Conservation (phyloP, 2,888 invertebrate species). For the Plemyria rubiginata region DNA sequence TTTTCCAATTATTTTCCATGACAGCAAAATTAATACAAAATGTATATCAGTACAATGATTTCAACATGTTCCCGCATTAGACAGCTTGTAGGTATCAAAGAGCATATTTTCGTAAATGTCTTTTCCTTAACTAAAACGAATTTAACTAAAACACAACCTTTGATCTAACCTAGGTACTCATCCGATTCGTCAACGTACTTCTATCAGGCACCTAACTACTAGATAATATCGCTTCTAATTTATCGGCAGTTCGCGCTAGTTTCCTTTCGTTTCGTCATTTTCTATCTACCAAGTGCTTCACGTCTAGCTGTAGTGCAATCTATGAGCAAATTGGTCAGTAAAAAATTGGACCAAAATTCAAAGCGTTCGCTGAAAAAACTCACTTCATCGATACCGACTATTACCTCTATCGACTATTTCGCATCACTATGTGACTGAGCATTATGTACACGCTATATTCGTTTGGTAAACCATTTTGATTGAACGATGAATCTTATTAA, state of each 20-base stretch:
- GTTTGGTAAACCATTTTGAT: conserved; percentile 50
- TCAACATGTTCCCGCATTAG: conserved; percentile 9
- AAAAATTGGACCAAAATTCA: conserved; percentile 68
- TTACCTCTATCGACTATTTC: conserved; percentile 42
- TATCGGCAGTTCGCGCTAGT: conserved; percentile 78
- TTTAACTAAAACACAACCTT: conserved; percentile 43
- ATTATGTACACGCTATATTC: conserved; percentile 64
- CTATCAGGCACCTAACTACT: conserved; percentile 51
- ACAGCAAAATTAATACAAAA: conserved; percentile 18
- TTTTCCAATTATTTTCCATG: conserved; percentile 16
- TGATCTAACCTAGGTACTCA: conserved; percentile 35
- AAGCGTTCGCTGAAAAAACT: conserved; percentile 59
- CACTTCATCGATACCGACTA: conserved; percentile 38
- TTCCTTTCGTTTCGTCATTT: conserved; percentile 45
- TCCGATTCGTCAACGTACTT: conserved; percentile 33
- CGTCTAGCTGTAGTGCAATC: conserved; percentile 71
- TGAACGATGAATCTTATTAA: conserved; percentile 40
- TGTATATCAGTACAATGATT: conserved; percentile 26
- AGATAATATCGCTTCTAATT: conserved; percentile 48
- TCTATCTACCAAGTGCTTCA: conserved; percentile 73
- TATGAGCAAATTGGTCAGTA: conserved; percentile 76
- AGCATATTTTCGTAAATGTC: conserved; percentile 26
- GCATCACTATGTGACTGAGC: conserved; percentile 64
- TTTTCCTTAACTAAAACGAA: conserved; percentile 36
- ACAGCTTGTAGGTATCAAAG: conserved; percentile 17